Evolutionary conservation across 2,797 vertebrate species (phyloP).

Genomic region (Myoxocephalus aenaeus): DNA sequence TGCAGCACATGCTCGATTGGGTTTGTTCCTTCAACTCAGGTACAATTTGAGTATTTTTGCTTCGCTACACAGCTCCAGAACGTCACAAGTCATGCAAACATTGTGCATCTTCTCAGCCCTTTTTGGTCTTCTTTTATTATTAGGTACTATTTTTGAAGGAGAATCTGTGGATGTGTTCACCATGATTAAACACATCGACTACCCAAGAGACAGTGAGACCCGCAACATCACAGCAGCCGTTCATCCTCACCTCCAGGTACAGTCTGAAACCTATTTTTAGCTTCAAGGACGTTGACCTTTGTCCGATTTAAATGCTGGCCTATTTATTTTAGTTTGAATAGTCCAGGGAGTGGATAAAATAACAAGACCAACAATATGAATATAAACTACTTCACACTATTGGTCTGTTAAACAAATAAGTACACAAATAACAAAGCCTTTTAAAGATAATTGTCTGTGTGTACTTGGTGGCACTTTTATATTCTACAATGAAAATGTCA

Average conservation of each 20-base stretch:
- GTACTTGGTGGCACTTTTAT: neutral
- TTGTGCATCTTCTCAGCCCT: neutral
- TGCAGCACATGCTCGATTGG: conserved; percentile 85
- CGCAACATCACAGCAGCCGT: conserved; percentile 80
- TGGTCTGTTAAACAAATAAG: neutral
- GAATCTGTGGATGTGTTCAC: conserved; percentile 83
- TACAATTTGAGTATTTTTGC: conserved; percentile 46
- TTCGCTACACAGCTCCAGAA: neutral
- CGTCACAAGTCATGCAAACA: neutral
- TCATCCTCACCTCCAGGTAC: conserved; percentile 87
- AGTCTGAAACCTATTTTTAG: neutral
- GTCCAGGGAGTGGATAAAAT: neutral
- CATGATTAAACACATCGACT: conserved; percentile 76
- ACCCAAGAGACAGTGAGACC: conserved; percentile 78
- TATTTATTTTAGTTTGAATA: neutral
- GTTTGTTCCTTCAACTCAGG: conserved; percentile 88
- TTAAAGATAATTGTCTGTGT: neutral
- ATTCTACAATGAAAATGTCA: neutral
- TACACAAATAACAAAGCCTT: neutral
- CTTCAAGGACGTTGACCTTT: neutral
- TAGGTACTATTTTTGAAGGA: conserved; percentile 83
- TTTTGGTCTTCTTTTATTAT: conserved; percentile 4
- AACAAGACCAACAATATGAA: neutral
- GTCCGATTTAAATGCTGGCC: neutral
- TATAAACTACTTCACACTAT: neutral